These are phyloP conservation scores for Matsumyia berberina DNA, from an alignment of 2,888 invertebrate species.

Conservation along the genomic window DNA sequence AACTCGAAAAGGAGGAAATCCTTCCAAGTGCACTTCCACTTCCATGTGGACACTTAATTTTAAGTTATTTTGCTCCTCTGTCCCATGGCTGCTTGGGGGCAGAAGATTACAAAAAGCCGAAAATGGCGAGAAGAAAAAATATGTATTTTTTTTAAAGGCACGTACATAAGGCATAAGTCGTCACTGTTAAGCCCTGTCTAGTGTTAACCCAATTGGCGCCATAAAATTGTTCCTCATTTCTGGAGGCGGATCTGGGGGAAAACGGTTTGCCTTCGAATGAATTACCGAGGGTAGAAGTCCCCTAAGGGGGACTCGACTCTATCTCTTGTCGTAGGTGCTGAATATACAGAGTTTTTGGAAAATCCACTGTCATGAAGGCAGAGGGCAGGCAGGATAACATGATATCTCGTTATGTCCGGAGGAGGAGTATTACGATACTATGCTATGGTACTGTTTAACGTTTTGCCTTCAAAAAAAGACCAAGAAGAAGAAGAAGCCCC, in stretches of 20 bases:
- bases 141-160: slow-evolving; percentile 38
- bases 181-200: slow-evolving; percentile 45
- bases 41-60: slow-evolving; percentile 31
- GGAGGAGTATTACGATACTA: slow-evolving; percentile 1
- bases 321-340: slow-evolving; percentile 28
- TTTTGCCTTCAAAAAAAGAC: neutral
- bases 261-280: slow-evolving; percentile 39
- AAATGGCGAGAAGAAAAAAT: slow-evolving; percentile 23
- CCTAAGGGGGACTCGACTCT: slow-evolving; percentile 9
- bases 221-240: slow-evolving; percentile 51
- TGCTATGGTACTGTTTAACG: slow-evolving; percentile 9
- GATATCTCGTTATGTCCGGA: slow-evolving; percentile 49
- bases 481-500: neutral
- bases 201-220: slow-evolving; percentile 47
- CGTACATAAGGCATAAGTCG: slow-evolving; percentile 69
- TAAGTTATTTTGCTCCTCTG: slow-evolving; percentile 18
- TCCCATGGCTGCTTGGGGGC: slow-evolving; percentile 19
- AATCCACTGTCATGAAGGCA: slow-evolving; percentile 39
- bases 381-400: slow-evolving; percentile 28
- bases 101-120: slow-evolving; percentile 42
- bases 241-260: neutral
- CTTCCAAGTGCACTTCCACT: slow-evolving; percentile 25
- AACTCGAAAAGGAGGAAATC: slow-evolving; percentile 20
- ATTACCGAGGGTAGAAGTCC: slow-evolving; percentile 33
- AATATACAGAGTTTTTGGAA: slow-evolving; percentile 21